Conservation (phyloP, 2,888 invertebrate species). For the Malachius bipustulatus region DNA sequence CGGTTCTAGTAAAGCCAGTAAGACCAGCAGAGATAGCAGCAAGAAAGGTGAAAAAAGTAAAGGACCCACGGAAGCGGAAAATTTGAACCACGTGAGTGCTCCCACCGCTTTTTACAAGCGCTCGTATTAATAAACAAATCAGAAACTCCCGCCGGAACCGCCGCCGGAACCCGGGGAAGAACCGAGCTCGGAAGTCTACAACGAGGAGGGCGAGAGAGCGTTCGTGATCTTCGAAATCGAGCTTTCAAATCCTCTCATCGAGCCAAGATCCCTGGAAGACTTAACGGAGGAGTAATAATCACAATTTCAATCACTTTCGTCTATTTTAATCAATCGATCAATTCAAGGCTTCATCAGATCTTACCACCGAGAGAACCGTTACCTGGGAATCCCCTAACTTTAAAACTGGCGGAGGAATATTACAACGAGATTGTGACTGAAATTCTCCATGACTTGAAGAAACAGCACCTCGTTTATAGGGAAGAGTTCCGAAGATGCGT, state of each 20-base stretch:
- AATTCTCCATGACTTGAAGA: constrained; percentile 25
- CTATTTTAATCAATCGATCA: too few relatives aligned
- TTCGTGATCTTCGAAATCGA: constrained; percentile 34
- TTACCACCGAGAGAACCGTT: too few relatives aligned
- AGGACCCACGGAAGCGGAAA: constrained; percentile 11
- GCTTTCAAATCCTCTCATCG: constrained; percentile 26
- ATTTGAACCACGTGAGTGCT: constrained; percentile 7
- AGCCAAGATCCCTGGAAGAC: constrained; percentile 27
- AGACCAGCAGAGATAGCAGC: constrained; percentile 8
- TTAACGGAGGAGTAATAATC: constrained; percentile 24
- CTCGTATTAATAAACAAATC: neutral
- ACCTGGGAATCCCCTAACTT: constrained; percentile 24
- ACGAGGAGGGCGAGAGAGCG: constrained; percentile 29
- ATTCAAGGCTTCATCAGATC: too few relatives aligned
- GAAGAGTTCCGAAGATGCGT: constrained; percentile 19
- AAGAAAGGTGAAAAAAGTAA: constrained; percentile 11
- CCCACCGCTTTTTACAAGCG: neutral
- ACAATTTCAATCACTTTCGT: too few relatives aligned
- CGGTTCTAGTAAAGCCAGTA: too few relatives aligned
- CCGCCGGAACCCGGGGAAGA: constrained; percentile 23
- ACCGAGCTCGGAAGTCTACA: constrained; percentile 27
- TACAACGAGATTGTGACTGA: constrained; percentile 26
- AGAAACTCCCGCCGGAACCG: constrained; percentile 20
- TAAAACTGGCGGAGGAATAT: constrained; percentile 25
- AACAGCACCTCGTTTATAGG: constrained; percentile 24